phyloP scores from a whole-genome alignment of 23 tunicate species.

The Phallusia fumigata region DNA sequence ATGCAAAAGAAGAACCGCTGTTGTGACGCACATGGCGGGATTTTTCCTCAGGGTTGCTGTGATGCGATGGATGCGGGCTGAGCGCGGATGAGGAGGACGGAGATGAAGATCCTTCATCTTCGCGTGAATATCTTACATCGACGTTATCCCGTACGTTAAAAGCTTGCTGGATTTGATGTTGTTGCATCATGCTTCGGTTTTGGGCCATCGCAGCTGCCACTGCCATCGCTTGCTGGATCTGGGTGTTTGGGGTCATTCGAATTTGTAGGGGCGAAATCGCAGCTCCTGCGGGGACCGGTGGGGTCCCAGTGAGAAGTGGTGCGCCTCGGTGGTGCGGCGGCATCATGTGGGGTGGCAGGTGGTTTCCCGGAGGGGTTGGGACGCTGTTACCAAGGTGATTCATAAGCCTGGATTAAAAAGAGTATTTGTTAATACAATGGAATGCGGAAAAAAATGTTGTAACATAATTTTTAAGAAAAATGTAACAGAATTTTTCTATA shows the following conservation, averaged over 20 bases:
- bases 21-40: slow-evolving; percentile 23
- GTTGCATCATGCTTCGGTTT: slow-evolving; percentile 24
- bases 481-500: too few relatives aligned
- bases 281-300: slow-evolving; percentile 53
- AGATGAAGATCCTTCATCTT: background rate
- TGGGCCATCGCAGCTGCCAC: slow-evolving; percentile 69
- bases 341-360: slow-evolving; percentile 32
- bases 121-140: background rate
- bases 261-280: slow-evolving; percentile 59
- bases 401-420: slow-evolving; percentile 53
- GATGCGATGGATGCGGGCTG: background rate
- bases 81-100: background rate
- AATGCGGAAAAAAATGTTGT: too few relatives aligned
- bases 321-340: slow-evolving; percentile 23
- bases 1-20: slow-evolving; percentile 52
- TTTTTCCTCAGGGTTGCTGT: background rate
- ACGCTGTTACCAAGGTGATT: slow-evolving; percentile 64
- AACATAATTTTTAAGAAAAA: too few relatives aligned
- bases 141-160: background rate
- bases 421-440: too few relatives aligned
- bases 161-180: background rate
- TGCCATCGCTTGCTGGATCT: slow-evolving; percentile 77
- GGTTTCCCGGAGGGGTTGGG: slow-evolving; percentile 40
- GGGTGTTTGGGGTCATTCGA: slow-evolving; percentile 72
- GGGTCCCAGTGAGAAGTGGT: slow-evolving; percentile 62